These are phyloP conservation scores for Protobothrops flavoviridis DNA, from an alignment of 2,113 vertebrate species.

Conservation along the genomic window DNA sequence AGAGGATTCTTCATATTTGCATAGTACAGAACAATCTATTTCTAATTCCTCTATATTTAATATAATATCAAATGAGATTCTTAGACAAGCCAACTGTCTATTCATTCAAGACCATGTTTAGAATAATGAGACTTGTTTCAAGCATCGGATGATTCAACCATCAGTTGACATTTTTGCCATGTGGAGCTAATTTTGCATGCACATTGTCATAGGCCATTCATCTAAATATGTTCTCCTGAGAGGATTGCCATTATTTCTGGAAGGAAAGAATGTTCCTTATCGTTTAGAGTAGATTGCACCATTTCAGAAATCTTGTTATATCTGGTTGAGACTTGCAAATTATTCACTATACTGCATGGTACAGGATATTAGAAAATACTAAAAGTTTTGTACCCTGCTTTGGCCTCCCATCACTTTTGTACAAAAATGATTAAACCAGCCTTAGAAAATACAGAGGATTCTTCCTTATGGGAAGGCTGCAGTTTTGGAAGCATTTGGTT, in stretches of 20 bases:
- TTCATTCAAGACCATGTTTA: not conserved
- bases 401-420: not conserved
- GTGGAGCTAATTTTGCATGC: not conserved
- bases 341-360: not conserved
- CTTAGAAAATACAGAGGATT: not conserved
- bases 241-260: not conserved
- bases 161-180: not conserved
- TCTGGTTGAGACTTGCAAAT: not conserved
- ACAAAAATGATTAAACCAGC: not conserved
- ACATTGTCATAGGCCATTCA: not conserved
- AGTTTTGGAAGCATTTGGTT: not conserved
- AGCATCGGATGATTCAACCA: not conserved
- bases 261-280: not conserved
- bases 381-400: not conserved
- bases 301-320: not conserved
- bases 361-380: not conserved
- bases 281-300: not conserved
- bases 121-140: not conserved
- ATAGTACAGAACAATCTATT: not conserved
- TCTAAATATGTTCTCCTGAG: not conserved
- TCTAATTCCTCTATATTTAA: not conserved
- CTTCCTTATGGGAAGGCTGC: not conserved
- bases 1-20: not conserved
- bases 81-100: not conserved
- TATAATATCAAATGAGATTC: not conserved